Conservation (phyloP, 2,888 invertebrate genomes). For the Diogma glabrata region DNA sequence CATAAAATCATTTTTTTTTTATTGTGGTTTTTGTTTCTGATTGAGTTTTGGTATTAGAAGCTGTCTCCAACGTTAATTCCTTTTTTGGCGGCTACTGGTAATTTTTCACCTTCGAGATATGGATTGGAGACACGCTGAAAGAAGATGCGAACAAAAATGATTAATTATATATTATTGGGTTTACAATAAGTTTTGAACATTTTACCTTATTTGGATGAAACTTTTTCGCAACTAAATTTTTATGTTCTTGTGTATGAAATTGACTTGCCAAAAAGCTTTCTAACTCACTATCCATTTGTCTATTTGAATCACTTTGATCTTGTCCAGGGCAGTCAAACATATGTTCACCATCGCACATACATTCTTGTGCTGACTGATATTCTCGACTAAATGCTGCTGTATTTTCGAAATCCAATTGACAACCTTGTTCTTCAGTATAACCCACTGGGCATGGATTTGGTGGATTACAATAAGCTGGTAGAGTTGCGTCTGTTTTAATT, state of each 20-base stretch:
- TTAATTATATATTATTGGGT: slow-evolving; percentile 4
- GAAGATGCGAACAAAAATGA: neutral
- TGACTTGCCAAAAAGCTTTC: slow-evolving; percentile 49
- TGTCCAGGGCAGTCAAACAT: slow-evolving; percentile 81
- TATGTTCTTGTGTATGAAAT: slow-evolving; percentile 47
- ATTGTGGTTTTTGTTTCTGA: neutral
- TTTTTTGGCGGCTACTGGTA: slow-evolving; percentile 89
- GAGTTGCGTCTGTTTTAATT: slow-evolving; percentile 79
- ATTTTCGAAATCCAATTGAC: slow-evolving; percentile 85
- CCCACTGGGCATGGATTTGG: slow-evolving; percentile 98
- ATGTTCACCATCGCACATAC: slow-evolving; percentile 97
- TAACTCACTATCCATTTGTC: slow-evolving; percentile 43
- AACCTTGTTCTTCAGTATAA: slow-evolving; percentile 76
- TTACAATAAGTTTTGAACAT: neutral
- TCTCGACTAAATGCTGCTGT: slow-evolving; percentile 90
- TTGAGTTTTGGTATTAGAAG: neutral
- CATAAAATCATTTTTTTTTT: neutral
- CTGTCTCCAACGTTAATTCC: slow-evolving; percentile 67
- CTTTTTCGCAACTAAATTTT: slow-evolving; percentile 66
- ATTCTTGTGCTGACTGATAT: slow-evolving; percentile 84
- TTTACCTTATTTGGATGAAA: slow-evolving; percentile 47
- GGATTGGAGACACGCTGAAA: slow-evolving; percentile 51
- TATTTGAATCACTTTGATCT: slow-evolving; percentile 22
- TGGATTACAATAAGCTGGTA: slow-evolving; percentile 98
- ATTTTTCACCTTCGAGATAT: slow-evolving; percentile 69